Base-by-base conservation (phyloP, 92 coral and sea anemone genomes). In the Phenganax subtilis region DNA sequence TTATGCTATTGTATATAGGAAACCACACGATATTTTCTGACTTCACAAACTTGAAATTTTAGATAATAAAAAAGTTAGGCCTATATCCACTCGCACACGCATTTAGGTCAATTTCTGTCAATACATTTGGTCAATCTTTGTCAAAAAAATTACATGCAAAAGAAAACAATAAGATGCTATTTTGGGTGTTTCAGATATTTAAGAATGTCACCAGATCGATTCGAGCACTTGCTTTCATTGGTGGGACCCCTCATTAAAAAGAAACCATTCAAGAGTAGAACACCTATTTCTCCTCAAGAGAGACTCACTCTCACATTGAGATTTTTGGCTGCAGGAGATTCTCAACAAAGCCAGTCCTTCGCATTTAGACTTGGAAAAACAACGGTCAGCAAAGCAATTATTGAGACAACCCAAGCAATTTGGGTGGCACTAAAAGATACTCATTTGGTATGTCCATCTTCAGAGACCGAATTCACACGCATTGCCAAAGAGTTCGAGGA, bases 361-460 rank as follows among this genome's bases (percentile, higher is more conserved):
- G 9, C 77, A 51, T 83, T 83, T 62, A 83, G 84, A 47, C 51
- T 86, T 62, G 87, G 89, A 12, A 83, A 67, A 57, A n/a, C 87
- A 69, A 86, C 87, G 7, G 87, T 86, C 25, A 63, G 78, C 7
- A 83, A 76, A n/a, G 83, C 70, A 29, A 83, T 83, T 11, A 17
- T n/a, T 47, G 89, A 86, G 72, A 86, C 89, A 25, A 76, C 87
- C 53, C 57, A 54, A 9, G 87, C 89, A 7, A 69, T 86, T 29
- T 86, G 84, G 87, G 51, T 37, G 12, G 55, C 59, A 52, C 58
- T 83, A 16, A 66, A 61, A 16, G 70, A 56, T 9, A 65, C 30
- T 12, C 81, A 72, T 54, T 76, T 86, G 8, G 28, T 54, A 28
- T 56, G 57, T 55, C 65, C 85, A 55, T 54, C 80, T 16, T 29